Evolutionary conservation across 2,888 invertebrate genomes (phyloP).

Genomic region (Tortricodes alternella): DNA sequence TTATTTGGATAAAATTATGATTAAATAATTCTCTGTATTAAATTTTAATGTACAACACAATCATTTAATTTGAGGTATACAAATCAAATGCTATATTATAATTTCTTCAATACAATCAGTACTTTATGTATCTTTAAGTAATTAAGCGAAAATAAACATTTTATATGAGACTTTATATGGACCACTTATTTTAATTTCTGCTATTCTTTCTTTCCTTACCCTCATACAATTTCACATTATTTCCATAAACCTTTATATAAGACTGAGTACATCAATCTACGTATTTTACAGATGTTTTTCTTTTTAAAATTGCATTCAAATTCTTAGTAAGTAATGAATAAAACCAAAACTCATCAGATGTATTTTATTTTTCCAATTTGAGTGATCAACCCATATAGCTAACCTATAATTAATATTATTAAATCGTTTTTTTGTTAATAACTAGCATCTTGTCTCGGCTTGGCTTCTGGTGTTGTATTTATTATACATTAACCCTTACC

Average conservation of each 20-base stretch:
- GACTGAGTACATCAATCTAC: no score
- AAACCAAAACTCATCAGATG: no score
- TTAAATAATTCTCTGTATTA: conserved; percentile 16
- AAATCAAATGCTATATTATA: conserved; percentile 31
- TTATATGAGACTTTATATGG: conserved; percentile 78
- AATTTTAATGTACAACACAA: conserved; percentile 50
- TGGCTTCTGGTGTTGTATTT: no score
- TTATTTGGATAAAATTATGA: conserved; percentile 42
- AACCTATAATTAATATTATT: no score
- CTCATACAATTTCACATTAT: conserved; percentile 1
- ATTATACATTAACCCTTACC: no score
- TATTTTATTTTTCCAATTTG: no score
- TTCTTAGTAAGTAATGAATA: no score
- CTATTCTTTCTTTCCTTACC: not conserved
- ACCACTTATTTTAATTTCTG: conserved; percentile 48
- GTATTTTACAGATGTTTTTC: no score
- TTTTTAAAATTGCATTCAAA: no score
- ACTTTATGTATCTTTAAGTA: conserved; percentile 73
- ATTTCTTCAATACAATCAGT: conserved; percentile 57
- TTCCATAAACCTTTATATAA: not conserved
- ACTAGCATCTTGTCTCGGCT: no score
- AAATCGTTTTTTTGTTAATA: no score
- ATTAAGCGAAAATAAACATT: conserved; percentile 81
- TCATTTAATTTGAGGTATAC: conserved; percentile 45
- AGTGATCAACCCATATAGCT: no score